Evolutionary conservation across 1,140 invertebrate genomes (phyloP), one percentile per base, ranked within the genome.

Genomic region (Drosophila willistoni): DNA sequence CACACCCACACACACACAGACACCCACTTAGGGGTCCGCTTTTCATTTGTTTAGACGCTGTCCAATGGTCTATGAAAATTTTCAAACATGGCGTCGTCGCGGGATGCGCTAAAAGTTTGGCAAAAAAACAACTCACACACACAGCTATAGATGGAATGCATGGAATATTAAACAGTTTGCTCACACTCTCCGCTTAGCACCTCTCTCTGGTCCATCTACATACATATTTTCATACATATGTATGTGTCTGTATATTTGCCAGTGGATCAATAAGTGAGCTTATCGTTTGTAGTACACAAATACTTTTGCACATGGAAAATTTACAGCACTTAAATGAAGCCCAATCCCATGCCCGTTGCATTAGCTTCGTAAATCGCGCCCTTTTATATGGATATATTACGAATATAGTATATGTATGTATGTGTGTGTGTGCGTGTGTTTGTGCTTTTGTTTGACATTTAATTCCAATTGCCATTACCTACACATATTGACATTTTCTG

Each of bases 401-500:
- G 3, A 25, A 4, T 25, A 3, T 25, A 25, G 19, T 2, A n/a
- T n/a, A 29, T 29, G 6, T 29, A 29, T 29, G 7, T 25, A 19
- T 42, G 6, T 39, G 6, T 42, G 22, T 25, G 29, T 66, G 13
- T 34, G 44, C 34, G 14, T 56, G 69, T 78, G 62, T 74, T 36
- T 76, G 44, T 64, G 63, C 9, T 51, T 51, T 72, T 73, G 79
- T 83, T 73, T 79, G 83, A 86, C 83, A 73, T 87, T 82, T 83
- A 87, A 86, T 86, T 82, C 83, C 76, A 83, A 86, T 87, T 87
- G 83, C 83, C 67, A 77, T 87, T 89, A 73, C 79, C 83, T 87
- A 81, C 79, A 86, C 79, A 86, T 87, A 87, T 86, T 86, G 83
- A 87, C 79, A 79, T 77, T 86, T 77, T 71, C 66, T 76, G 74